Base-by-base conservation (phyloP, 2,797 vertebrate genomes). In the Brotula barbata region DNA sequence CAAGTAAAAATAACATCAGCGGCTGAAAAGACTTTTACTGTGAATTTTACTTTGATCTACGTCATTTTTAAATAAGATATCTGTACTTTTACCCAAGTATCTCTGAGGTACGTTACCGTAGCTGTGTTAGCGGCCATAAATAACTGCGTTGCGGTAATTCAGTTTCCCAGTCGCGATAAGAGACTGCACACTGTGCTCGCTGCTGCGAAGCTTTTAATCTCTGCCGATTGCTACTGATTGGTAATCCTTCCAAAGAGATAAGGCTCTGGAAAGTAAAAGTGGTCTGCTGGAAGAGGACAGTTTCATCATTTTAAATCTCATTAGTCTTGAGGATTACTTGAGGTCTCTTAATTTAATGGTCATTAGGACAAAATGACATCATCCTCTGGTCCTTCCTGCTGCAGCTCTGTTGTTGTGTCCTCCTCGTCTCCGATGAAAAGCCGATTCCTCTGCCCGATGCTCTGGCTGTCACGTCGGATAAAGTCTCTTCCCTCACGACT, bases 291-390 rank as follows among this genome's bases (percentile, higher is more conserved):
- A 16, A 52, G 67, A 64, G 73, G 61, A 19, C 53, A 63, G 55
- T 62, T 74, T 82, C 65, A 68, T 88, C 82, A 76, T 82, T 81
- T 79, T 72, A 81, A 82, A 78, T 77, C 75, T 70, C 78, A 75
- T 87, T 82, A 68, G 75, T 74, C 67, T 46, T 57, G 62, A 73
- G 74, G 78, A 86, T 78, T 80, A 82, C 68, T 80, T 50, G 22
- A 72, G 76, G 83, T 81, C 83, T 79, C 78, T 83, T 71, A 77
- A 75, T 81, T 83, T 81, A 78, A 84, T 59, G 52, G 71, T 75
- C 82, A 73, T 85, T 76, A 84, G 73, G 79, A 81, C 82, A 72
- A 73, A 74, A 87, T 82, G 77, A 81, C 81, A 61, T 68, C 68
- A 61, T 82, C 64, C 31, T 72, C 41, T 43, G 71, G 58, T 73